Conservation (phyloP, 2,888 invertebrate species). For the Thysanoteuthis rhombus region DNA sequence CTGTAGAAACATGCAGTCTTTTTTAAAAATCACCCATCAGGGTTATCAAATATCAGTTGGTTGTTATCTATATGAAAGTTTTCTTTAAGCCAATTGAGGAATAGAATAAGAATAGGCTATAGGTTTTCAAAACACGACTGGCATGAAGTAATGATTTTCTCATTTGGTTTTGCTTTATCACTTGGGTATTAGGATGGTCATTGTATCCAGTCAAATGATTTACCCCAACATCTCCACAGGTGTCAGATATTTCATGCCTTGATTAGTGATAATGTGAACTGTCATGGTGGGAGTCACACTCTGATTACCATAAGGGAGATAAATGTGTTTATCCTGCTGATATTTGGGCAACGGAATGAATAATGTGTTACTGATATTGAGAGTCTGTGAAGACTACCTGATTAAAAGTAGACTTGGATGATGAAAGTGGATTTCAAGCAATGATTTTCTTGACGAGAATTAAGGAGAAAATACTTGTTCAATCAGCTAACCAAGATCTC, state of each 20-base stretch:
- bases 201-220: not conserved
- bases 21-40: too few relatives aligned
- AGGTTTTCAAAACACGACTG: too few relatives aligned
- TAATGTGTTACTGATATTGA: not conserved
- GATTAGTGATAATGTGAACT: not conserved
- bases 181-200: not conserved
- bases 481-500: too few relatives aligned
- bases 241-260: conserved; percentile 12
- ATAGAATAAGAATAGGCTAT: too few relatives aligned
- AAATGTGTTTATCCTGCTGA: not conserved
- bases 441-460: not conserved
- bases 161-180: not conserved
- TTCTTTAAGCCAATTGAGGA: too few relatives aligned
- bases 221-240: not conserved
- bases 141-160: too few relatives aligned
- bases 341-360: not conserved
- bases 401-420: not conserved
- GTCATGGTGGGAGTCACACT: not conserved
- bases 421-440: not conserved
- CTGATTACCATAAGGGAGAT: not conserved
- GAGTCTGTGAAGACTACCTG: not conserved
- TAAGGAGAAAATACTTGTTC: too few relatives aligned
- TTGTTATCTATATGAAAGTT: too few relatives aligned
- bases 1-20: too few relatives aligned
- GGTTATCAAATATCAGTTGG: too few relatives aligned